Conservation (phyloP, 2,797 vertebrate species). For the Prionace glauca region DNA sequence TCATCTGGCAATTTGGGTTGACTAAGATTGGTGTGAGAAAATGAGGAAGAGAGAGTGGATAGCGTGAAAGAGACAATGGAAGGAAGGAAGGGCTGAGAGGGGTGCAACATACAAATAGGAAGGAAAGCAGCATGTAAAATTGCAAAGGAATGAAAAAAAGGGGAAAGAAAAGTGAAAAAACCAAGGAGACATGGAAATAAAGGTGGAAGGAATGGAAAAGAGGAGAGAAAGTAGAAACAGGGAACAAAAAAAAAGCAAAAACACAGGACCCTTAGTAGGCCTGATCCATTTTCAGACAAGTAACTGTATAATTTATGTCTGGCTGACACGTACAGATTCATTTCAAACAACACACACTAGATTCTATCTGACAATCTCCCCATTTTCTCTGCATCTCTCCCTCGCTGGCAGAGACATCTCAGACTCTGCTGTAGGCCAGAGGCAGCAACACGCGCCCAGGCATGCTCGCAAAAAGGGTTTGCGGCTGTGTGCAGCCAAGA, state of each 20-base stretch:
- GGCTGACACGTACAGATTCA: conserved; percentile 40
- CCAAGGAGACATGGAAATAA: background rate
- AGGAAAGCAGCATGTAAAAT: background rate
- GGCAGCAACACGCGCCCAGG: conserved; percentile 1
- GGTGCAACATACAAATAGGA: no score
- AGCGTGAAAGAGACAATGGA: background rate
- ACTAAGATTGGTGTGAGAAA: background rate
- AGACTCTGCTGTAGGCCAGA: conserved; percentile 31
- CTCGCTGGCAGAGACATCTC: conserved; percentile 36
- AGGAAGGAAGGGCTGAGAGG: background rate
- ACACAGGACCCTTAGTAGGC: background rate
- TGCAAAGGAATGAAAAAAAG: conserved; percentile 17
- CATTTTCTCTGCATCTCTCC: conserved; percentile 39
- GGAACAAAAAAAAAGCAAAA: background rate
- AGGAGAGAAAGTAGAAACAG: background rate
- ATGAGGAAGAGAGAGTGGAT: background rate
- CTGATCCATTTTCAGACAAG: conserved; percentile 39
- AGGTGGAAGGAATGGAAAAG: background rate
- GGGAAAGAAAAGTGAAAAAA: background rate
- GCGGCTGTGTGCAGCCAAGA: conserved; percentile 27
- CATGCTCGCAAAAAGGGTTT: conserved; percentile 22
- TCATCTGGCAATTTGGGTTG: background rate
- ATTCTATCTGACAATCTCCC: conserved; percentile 45
- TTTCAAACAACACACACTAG: conserved; percentile 43
- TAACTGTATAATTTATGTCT: conserved; percentile 45